Percentiles rank a stretch among this genome's conserved stretches.
Evolutionary conservation across 2,797 vertebrate species (phyloP).

Genomic region (Cichlasoma orientale): DNA sequence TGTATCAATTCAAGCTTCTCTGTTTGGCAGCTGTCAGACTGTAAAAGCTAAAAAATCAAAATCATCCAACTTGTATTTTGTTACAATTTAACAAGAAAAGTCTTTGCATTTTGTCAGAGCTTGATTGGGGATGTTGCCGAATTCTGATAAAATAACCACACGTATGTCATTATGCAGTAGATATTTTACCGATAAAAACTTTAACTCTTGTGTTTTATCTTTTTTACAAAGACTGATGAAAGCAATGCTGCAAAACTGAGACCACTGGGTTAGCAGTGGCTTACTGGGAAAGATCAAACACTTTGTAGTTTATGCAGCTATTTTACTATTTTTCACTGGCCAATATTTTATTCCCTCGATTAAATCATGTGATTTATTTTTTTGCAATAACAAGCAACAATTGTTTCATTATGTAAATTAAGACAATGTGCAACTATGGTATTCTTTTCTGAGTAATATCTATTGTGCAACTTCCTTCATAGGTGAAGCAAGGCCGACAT

Average conservation of each 20-base stretch:
- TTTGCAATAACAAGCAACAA: neutral
- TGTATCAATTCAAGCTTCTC: neutral
- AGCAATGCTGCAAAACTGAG: neutral
- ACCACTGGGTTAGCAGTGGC: neutral
- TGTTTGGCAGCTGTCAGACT: neutral
- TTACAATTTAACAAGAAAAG: neutral
- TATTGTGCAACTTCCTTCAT: neutral
- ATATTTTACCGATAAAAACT: neutral
- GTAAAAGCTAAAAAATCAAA: neutral
- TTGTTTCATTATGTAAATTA: neutral
- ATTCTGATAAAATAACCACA: neutral
- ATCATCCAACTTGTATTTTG: neutral
- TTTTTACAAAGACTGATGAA: neutral
- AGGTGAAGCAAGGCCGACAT: neutral
- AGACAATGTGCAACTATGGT: neutral
- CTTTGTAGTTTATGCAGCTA: neutral
- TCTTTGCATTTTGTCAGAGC: slow-evolving; percentile 3
- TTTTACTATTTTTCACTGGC: neutral
- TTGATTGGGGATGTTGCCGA: neutral
- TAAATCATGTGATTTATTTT: neutral
- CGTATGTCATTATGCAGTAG: too few species aligned
- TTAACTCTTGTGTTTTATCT: neutral
- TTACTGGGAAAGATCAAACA: neutral
- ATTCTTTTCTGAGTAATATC: neutral
- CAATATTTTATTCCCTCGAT: neutral